Percentiles rank a stretch among this genome's conserved stretches.
Evolutionary conservation across 1,140 invertebrate genomes (phyloP).

Genomic region (Bombus picipes): DNA sequence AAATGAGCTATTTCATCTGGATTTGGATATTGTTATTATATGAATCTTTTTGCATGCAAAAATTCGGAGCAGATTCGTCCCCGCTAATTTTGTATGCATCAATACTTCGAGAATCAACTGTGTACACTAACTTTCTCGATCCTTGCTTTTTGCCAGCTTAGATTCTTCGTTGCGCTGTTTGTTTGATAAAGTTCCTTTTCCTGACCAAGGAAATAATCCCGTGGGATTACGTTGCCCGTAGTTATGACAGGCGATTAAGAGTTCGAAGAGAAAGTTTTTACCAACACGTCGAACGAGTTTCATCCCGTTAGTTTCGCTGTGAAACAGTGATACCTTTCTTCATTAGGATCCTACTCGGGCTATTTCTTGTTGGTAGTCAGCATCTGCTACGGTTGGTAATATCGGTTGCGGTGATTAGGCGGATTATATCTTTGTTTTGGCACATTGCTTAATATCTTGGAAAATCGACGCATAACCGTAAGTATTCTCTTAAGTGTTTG

Average conservation of each 20-base stretch:
- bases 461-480: not conserved
- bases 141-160: not conserved
- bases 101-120: not conserved
- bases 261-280: slow-evolving; percentile 12
- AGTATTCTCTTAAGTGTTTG: not conserved
- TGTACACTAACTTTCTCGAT: not conserved
- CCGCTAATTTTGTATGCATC: not conserved
- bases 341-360: not conserved
- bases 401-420: slow-evolving; percentile 16
- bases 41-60: no score
- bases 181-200: not conserved
- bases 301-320: not conserved
- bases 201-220: not conserved
- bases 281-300: not conserved
- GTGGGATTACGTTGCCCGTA: not conserved
- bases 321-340: slow-evolving; percentile 23
- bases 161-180: not conserved
- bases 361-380: not conserved
- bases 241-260: slow-evolving; percentile 32
- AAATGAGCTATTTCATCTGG: no score
- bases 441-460: slow-evolving; percentile 14
- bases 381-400: slow-evolving; percentile 14
- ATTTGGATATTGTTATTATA: no score
- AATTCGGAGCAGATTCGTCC: not conserved
- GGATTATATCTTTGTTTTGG: not conserved